Evolutionary conservation across 1,140 invertebrate species (phyloP).

Genomic region (Drosophila saltans): DNA sequence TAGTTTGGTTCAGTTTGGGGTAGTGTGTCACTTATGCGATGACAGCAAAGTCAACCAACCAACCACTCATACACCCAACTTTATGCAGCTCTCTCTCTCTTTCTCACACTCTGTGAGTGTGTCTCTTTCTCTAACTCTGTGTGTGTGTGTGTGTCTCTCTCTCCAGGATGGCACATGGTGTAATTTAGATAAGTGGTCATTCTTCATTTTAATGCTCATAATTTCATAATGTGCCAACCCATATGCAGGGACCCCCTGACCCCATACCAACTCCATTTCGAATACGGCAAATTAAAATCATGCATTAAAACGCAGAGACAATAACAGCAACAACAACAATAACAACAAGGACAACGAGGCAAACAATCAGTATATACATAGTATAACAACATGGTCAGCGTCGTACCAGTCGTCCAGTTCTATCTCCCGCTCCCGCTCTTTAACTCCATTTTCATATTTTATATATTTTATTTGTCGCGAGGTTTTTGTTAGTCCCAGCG

Average conservation of each 20-base stretch:
- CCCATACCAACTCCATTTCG: not conserved
- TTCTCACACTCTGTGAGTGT: not conserved
- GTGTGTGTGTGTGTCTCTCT: not conserved
- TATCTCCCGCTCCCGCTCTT: not conserved
- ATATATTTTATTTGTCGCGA: slow-evolving; percentile 70
- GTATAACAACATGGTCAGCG: slow-evolving; percentile 75
- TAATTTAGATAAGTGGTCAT: slow-evolving; percentile 83
- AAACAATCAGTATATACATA: not conserved
- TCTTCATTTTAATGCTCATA: slow-evolving; percentile 83
- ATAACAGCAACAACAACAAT: slow-evolving; percentile 14
- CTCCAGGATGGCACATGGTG: slow-evolving; percentile 61
- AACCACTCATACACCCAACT: not conserved
- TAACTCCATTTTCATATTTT: slow-evolving; percentile 28
- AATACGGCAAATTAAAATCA: slow-evolving; percentile 61
- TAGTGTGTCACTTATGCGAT: slow-evolving; percentile 68
- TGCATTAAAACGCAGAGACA: slow-evolving; percentile 50
- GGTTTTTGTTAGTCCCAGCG: slow-evolving; percentile 57
- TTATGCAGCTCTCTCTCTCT: slow-evolving; percentile 16
- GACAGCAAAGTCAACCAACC: slow-evolving; percentile 44
- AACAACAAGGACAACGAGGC: slow-evolving; percentile 3
- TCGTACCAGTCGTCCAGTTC: slow-evolving; percentile 32
- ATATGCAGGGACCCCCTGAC: slow-evolving; percentile 52
- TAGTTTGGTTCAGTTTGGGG: slow-evolving; percentile 24
- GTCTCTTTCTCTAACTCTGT: too few species aligned
- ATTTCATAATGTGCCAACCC: slow-evolving; percentile 81